These are phyloP conservation scores for Dendronephthya gigantea DNA, from an alignment of 64 coral and sea anemone genomes.

Conservation along the genomic window DNA sequence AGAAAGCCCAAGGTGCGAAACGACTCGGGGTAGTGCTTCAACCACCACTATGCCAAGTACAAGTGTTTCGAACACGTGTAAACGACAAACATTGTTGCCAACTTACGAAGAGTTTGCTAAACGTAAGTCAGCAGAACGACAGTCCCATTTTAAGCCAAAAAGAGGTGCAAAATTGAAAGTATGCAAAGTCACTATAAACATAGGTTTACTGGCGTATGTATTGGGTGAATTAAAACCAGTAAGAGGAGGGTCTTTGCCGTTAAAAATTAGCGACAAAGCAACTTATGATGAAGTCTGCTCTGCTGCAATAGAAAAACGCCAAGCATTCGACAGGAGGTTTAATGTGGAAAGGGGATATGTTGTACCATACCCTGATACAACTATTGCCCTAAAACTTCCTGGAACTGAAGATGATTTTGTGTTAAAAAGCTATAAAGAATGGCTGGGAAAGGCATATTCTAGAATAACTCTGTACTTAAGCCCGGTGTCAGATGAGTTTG, in stretches of 20 bases:
- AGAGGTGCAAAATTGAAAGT: not conserved
- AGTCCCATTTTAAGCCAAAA: not conserved
- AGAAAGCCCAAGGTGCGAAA: not conserved
- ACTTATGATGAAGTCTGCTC: slow-evolving; percentile 23
- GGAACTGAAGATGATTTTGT: slow-evolving; percentile 42
- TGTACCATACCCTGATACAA: slow-evolving; percentile 38
- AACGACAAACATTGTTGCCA: not conserved
- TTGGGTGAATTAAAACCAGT: slow-evolving; percentile 17
- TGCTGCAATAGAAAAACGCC: slow-evolving; percentile 39
- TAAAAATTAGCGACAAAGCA: slow-evolving; percentile 25
- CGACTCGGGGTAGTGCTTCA: not conserved
- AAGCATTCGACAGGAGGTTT: slow-evolving; percentile 40
- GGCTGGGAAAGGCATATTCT: slow-evolving; percentile 35
- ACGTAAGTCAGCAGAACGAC: not conserved
- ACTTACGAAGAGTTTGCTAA: not conserved
- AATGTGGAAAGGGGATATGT: slow-evolving; percentile 42
- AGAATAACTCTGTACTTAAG: slow-evolving; percentile 36
- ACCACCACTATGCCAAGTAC: not conserved
- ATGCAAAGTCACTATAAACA: slow-evolving; percentile 33
- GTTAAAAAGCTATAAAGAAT: slow-evolving; percentile 41
- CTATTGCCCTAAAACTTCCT: slow-evolving; percentile 35
- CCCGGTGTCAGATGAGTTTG: not conserved
- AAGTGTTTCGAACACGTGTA: not conserved
- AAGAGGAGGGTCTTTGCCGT: slow-evolving; percentile 17
- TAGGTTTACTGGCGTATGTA: slow-evolving; percentile 43